These are phyloP conservation scores for Stramonita haemastoma DNA, from an alignment of 2,888 invertebrate species.

Conservation along the genomic window DNA sequence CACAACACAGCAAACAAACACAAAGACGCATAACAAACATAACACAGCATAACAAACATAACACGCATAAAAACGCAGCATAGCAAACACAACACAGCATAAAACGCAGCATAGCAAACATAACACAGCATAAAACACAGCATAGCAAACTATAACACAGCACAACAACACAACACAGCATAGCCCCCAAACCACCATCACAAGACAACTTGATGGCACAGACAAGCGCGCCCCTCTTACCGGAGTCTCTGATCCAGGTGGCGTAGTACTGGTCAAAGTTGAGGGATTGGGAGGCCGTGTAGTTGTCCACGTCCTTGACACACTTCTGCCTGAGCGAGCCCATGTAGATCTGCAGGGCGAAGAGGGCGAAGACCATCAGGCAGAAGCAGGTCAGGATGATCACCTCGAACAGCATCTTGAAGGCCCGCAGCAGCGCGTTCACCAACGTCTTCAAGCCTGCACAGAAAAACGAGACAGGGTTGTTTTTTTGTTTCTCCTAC, in stretches of 20 bases:
- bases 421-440: slow-evolving; percentile 93
- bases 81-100: background rate
- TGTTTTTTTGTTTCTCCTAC: no score
- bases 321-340: slow-evolving; percentile 96
- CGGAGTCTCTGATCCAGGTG: slow-evolving; percentile 64
- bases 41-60: slow-evolving; percentile 7
- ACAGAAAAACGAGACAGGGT: slow-evolving; percentile 56
- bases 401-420: slow-evolving; percentile 96
- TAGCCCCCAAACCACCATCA: no score
- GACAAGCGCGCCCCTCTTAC: slow-evolving; percentile 51
- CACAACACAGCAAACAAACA: background rate
- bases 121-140: no score
- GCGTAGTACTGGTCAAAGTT: slow-evolving; percentile 63
- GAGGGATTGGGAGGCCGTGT: slow-evolving; percentile 53
- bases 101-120: no score
- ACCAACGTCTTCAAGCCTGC: slow-evolving; percentile 96
- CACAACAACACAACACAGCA: no score
- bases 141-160: no score
- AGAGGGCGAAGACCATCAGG: slow-evolving; percentile 96
- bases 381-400: slow-evolving; percentile 97
- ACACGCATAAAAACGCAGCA: background rate
- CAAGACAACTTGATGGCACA: no score
- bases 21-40: background rate
- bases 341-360: slow-evolving; percentile 96
- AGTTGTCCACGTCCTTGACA: slow-evolving; percentile 79